Evolutionary conservation across 2,888 invertebrate species (phyloP).

Genomic region (Parnassius orleans): DNA sequence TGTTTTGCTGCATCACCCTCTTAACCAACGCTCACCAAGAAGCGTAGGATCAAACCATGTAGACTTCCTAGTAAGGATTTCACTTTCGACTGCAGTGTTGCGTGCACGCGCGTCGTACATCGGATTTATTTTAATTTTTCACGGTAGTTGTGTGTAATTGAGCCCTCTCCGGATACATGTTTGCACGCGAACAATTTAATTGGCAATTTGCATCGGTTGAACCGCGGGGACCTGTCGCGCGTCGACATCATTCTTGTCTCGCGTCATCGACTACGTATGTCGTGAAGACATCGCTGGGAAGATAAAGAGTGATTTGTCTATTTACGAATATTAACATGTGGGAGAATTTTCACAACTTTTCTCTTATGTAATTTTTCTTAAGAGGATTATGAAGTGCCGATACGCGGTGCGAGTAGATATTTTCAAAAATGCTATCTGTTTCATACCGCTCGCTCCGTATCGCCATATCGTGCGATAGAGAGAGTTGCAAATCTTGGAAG

Average conservation of each 20-base stretch:
- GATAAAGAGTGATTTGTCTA: no score
- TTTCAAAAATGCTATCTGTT: no score
- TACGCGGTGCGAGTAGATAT: no score
- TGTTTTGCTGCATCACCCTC: background rate
- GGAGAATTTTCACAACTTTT: no score
- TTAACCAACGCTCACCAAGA: background rate
- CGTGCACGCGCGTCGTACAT: slow-evolving; percentile 34
- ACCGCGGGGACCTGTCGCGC: background rate
- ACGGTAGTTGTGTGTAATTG: slow-evolving; percentile 36
- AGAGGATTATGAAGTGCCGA: no score
- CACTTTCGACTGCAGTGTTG: slow-evolving; percentile 35
- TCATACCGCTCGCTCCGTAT: no score
- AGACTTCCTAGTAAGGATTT: slow-evolving; percentile 37
- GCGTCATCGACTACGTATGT: background rate
- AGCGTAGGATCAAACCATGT: slow-evolving; percentile 1
- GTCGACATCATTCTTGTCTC: background rate
- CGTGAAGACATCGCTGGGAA: no score
- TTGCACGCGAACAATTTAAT: slow-evolving; percentile 45
- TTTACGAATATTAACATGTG: no score
- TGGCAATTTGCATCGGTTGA: slow-evolving; percentile 58
- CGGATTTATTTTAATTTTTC: slow-evolving; percentile 34
- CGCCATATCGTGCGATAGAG: no score
- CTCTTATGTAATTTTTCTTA: no score
- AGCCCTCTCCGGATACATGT: slow-evolving; percentile 30
- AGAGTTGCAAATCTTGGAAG: no score